A percentile compares a stretch with the other conserved stretches of the same genome.
Conservation (phyloP, 1,140 invertebrate genomes). For the Platyura marginata region DNA sequence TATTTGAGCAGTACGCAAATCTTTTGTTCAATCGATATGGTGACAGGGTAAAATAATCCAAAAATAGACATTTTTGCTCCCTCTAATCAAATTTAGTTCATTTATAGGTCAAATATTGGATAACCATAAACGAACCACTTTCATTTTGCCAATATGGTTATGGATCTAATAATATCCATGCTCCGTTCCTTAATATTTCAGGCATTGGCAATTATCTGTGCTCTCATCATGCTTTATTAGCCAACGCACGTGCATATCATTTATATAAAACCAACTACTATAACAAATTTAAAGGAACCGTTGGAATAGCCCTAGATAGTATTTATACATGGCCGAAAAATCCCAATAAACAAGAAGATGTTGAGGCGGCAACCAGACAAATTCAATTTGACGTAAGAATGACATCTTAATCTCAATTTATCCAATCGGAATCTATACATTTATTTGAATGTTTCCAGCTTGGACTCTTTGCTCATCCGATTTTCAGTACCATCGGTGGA, state of each 20-base stretch:
- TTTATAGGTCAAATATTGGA: too few species aligned
- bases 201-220: conserved; percentile 27
- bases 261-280: conserved; percentile 21
- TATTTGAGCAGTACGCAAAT: too few species aligned
- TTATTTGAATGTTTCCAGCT: too few species aligned
- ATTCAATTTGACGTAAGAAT: neutral
- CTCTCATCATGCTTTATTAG: conserved; percentile 29
- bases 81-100: too few species aligned
- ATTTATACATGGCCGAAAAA: conserved; percentile 23
- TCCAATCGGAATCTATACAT: too few species aligned
- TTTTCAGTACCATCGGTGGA: conserved; percentile 35
- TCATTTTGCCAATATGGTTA: too few species aligned
- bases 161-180: too few species aligned
- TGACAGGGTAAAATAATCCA: too few species aligned
- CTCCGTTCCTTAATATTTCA: conserved; percentile 13
- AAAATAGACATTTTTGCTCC: too few species aligned
- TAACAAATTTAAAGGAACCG: conserved; percentile 17
- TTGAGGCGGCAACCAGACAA: neutral
- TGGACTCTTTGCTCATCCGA: conserved; percentile 42
- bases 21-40: too few species aligned
- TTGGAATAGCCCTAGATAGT: conserved; percentile 32
- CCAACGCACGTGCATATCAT: conserved; percentile 32
- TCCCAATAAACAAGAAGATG: conserved; percentile 23
- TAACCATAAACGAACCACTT: too few species aligned
- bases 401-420: too few species aligned